Evolutionary conservation across 2,797 vertebrate species (phyloP).

Genomic region (Propithecus perrieri): DNA sequence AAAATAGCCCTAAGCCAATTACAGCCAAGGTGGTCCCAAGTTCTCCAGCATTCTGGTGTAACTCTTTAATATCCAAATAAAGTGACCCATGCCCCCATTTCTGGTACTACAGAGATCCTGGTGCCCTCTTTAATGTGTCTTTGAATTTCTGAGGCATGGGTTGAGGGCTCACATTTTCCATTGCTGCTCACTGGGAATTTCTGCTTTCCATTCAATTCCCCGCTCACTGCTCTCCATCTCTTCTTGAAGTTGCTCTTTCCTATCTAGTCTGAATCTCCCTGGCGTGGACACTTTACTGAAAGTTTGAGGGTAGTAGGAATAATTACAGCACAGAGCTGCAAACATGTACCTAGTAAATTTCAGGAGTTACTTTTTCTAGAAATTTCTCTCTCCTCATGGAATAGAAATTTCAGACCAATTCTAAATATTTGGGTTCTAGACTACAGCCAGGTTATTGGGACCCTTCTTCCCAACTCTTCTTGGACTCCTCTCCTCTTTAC

Average conservation of each 20-base stretch:
- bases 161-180: neutral
- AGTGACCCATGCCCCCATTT: neutral
- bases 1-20: neutral
- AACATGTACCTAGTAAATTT: neutral
- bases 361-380: neutral
- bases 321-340: neutral
- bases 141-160: neutral
- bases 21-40: neutral
- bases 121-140: neutral
- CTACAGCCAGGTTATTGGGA: neutral
- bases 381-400: neutral
- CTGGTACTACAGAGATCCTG: neutral
- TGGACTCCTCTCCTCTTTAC: neutral
- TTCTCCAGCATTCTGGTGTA: neutral
- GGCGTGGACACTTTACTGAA: neutral
- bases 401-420: neutral
- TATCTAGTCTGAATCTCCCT: neutral
- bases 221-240: neutral
- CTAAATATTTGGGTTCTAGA: neutral
- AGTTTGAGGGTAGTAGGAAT: neutral
- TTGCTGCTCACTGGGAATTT: neutral
- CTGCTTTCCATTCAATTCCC: neutral
- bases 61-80: slow-evolving; percentile 9
- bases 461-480: neutral
- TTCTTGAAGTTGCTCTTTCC: neutral